Conservation (phyloP, 2,888 invertebrate genomes). For the Drosophila sordidula region DNA sequence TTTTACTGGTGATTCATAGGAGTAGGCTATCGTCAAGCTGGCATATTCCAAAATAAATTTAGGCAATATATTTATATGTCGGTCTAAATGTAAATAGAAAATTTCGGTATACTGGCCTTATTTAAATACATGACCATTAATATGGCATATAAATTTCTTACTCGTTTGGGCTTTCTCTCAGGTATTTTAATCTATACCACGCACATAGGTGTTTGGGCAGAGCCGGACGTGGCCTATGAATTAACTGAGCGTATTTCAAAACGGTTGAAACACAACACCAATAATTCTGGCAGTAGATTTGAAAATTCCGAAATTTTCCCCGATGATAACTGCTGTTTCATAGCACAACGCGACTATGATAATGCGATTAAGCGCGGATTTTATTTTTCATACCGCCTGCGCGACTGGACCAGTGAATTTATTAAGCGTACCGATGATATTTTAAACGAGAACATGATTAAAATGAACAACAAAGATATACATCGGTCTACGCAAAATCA, state of each 20-base stretch:
- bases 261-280: not conserved
- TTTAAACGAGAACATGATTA: not conserved
- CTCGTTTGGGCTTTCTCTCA: constrained; percentile 31
- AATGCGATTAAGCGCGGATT: constrained; percentile 38
- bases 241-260: not conserved
- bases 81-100: not conserved
- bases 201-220: constrained; percentile 29
- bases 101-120: not conserved
- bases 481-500: not conserved
- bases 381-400: constrained; percentile 48
- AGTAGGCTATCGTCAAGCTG: constrained; percentile 32
- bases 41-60: constrained; percentile 3
- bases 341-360: constrained; percentile 15
- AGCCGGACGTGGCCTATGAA: constrained; percentile 6
- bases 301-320: not conserved
- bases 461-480: not conserved
- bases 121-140: constrained; percentile 1
- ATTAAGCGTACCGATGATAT: constrained; percentile 33
- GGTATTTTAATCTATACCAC: constrained; percentile 16
- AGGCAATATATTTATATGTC: not conserved
- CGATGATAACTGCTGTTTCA: constrained; percentile 10
- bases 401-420: constrained; percentile 48
- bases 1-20: constrained; percentile 1
- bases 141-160: constrained; percentile 40
- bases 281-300: not conserved